These are phyloP conservation scores for Neopelma chrysocephalum DNA, from an alignment of 2,797 vertebrate genomes.

Conservation along the genomic window DNA sequence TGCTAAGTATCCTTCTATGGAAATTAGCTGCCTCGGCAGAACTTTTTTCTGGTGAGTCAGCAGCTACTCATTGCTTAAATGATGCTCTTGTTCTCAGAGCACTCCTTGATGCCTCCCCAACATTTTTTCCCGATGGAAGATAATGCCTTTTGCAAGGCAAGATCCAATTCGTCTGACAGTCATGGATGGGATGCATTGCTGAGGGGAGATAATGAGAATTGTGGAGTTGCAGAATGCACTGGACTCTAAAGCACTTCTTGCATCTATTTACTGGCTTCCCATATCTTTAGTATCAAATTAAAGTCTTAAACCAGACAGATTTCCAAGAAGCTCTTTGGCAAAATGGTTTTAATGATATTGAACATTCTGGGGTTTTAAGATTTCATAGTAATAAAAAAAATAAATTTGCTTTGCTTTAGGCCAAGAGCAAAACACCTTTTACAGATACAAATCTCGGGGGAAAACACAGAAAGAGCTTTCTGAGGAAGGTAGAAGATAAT, in stretches of 20 bases:
- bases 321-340: background rate
- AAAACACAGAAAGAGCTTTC: background rate
- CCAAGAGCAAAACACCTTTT: background rate
- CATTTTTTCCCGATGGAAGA: background rate
- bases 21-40: constrained; percentile 45
- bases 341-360: background rate
- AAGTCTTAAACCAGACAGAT: background rate
- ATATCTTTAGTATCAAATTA: background rate
- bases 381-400: background rate
- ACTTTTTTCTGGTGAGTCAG: constrained; percentile 31
- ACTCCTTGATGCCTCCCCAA: constrained; percentile 17
- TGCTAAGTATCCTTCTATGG: background rate
- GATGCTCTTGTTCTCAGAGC: constrained; percentile 4
- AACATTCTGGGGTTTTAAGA: background rate
- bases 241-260: background rate
- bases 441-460: background rate
- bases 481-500: background rate
- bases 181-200: background rate
- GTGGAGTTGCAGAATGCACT: background rate
- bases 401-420: background rate
- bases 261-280: background rate
- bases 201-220: background rate
- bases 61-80: constrained; percentile 30
- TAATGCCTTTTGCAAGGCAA: background rate
- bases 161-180: background rate